Evolutionary conservation across 2,888 invertebrate species (phyloP).

Genomic region (Nineta flava): DNA sequence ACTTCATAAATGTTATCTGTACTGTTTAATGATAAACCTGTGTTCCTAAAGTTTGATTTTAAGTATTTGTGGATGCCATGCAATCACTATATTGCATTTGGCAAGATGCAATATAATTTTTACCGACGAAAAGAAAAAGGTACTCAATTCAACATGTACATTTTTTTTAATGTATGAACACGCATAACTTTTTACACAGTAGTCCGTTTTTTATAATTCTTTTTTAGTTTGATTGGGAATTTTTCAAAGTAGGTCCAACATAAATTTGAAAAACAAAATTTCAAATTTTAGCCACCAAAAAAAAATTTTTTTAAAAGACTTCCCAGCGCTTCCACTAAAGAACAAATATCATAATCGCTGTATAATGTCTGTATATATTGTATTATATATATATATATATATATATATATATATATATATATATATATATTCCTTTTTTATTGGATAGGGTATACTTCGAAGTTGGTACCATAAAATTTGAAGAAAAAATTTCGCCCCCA

Average conservation of each 20-base stretch:
- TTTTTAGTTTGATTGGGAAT: constrained; percentile 36
- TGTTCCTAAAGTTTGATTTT: constrained; percentile 45
- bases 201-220: constrained; percentile 22
- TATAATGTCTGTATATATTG: too few species aligned
- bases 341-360: too few species aligned
- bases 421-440: too few species aligned
- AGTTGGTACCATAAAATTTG: too few species aligned
- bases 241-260: constrained; percentile 57
- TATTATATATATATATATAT: constrained; percentile 28
- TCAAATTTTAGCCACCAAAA: constrained; percentile 27
- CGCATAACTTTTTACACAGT: too few species aligned
- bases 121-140: too few species aligned
- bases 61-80: constrained; percentile 43
- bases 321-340: too few species aligned
- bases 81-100: constrained; percentile 66
- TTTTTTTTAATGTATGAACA: constrained; percentile 14
- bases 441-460: too few species aligned
- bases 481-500: too few species aligned
- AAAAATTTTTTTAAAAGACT: too few species aligned
- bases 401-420: constrained; percentile 20
- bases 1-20: constrained; percentile 74
- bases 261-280: constrained; percentile 40
- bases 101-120: constrained; percentile 19
- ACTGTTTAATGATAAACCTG: constrained; percentile 35
- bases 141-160: too few species aligned